Conservation (phyloP, 2,797 vertebrate genomes). For the Typhlichthys subterraneus region DNA sequence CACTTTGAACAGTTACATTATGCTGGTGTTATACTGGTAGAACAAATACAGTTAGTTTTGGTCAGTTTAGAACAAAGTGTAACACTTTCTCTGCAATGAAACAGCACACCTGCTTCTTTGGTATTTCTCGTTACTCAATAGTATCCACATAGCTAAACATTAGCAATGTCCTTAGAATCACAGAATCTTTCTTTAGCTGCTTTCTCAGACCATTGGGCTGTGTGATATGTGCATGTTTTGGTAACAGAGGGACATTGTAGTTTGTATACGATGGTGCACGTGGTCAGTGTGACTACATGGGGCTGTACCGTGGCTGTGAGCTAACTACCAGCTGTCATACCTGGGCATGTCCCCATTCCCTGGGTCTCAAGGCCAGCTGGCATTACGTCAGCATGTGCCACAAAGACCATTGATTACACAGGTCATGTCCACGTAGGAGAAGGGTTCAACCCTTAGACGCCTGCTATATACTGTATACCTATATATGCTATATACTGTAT, state of each 20-base stretch:
- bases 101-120: no score
- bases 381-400: constrained; percentile 18
- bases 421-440: background rate
- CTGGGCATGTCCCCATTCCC: constrained; percentile 44
- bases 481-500: no score
- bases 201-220: constrained; percentile 16
- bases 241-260: constrained; percentile 34
- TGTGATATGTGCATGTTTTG: constrained; percentile 25
- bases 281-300: constrained; percentile 46
- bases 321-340: constrained; percentile 58
- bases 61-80: background rate
- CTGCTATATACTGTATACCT: no score
- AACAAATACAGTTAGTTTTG: background rate
- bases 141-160: no score
- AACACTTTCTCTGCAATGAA: no score
- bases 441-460: background rate
- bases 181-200: background rate
- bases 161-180: no score
- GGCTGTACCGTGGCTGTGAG: constrained; percentile 30
- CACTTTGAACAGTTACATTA: background rate
- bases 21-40: constrained; percentile 7
- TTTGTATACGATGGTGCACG: constrained; percentile 37
- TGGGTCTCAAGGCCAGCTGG: constrained; percentile 33
- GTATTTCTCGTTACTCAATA: background rate
- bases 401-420: background rate